A percentile compares a stretch with the other conserved stretches of the same genome.
Conservation (phyloP, 1,140 invertebrate genomes). For the Maconellicoccus hirsutus region DNA sequence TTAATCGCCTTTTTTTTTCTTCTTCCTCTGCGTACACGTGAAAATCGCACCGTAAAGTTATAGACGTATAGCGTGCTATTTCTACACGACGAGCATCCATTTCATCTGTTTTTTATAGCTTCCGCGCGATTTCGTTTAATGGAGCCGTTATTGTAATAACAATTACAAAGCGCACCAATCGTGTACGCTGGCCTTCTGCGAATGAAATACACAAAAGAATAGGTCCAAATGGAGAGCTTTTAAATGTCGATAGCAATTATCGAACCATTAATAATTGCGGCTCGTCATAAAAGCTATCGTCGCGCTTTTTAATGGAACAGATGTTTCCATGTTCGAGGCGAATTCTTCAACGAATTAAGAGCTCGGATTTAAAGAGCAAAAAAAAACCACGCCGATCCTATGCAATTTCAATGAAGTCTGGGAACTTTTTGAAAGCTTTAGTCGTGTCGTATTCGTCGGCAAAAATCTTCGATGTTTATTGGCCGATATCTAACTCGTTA, state of each 20-base stretch:
- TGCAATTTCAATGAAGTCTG: neutral
- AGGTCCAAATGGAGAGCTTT: neutral
- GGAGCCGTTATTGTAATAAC: constrained; percentile 7
- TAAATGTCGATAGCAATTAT: constrained; percentile 5
- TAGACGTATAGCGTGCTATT: neutral
- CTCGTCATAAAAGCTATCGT: constrained; percentile 3
- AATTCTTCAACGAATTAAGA: too few relatives aligned
- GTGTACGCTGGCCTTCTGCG: neutral
- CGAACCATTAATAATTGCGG: neutral
- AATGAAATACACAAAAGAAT: constrained; percentile 5
- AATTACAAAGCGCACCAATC: neutral
- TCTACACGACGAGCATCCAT: neutral
- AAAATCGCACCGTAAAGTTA: neutral
- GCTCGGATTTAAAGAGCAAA: neutral
- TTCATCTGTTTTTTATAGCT: constrained; percentile 5
- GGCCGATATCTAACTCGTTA: too few relatives aligned
- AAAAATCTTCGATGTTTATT: too few relatives aligned
- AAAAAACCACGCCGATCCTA: neutral
- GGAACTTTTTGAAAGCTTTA: neutral
- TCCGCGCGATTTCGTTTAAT: constrained; percentile 2
- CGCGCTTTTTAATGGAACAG: constrained; percentile 8
- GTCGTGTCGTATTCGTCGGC: neutral
- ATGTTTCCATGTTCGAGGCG: neutral
- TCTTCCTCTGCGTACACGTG: neutral
- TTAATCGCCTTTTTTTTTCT: too few relatives aligned